These are phyloP conservation scores for Bradypodion pumilum DNA, from an alignment of 2,797 vertebrate species.

Conservation along the genomic window DNA sequence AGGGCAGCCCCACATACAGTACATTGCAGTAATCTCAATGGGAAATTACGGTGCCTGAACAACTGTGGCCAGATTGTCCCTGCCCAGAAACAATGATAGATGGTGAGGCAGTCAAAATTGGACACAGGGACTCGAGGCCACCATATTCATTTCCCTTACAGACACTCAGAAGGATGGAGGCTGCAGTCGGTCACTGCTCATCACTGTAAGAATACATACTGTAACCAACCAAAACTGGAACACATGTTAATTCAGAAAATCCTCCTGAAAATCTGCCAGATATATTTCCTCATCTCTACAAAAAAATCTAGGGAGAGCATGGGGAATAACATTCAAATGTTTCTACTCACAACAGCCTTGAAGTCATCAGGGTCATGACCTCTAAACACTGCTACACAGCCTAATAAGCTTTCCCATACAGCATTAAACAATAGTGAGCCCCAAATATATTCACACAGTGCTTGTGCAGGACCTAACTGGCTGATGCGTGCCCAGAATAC, in stretches of 20 bases:
- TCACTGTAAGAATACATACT: neutral
- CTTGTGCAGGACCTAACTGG: neutral
- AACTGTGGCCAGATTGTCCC: too few relatives aligned
- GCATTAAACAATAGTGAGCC: neutral
- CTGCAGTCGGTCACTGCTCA: neutral
- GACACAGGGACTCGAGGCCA: too few relatives aligned
- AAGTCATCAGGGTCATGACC: conserved; percentile 16
- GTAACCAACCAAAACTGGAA: neutral
- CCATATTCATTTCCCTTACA: neutral
- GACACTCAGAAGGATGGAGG: neutral
- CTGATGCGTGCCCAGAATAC: neutral
- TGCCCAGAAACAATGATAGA: too few relatives aligned
- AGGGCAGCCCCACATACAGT: too few relatives aligned
- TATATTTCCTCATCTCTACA: neutral
- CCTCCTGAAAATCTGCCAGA: neutral
- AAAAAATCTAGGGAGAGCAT: neutral
- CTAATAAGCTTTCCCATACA: conserved; percentile 23
- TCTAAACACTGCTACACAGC: neutral
- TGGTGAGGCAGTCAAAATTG: too few relatives aligned
- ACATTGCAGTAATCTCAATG: too few relatives aligned
- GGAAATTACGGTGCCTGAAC: too few relatives aligned
- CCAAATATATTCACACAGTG: neutral
- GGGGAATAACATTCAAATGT: neutral
- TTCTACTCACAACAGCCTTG: neutral
- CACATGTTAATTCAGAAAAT: neutral